Evolutionary conservation across 2,113 vertebrate species (phyloP), one percentile per base, ranked within the genome.

Genomic region (Cebidichthys violaceus): DNA sequence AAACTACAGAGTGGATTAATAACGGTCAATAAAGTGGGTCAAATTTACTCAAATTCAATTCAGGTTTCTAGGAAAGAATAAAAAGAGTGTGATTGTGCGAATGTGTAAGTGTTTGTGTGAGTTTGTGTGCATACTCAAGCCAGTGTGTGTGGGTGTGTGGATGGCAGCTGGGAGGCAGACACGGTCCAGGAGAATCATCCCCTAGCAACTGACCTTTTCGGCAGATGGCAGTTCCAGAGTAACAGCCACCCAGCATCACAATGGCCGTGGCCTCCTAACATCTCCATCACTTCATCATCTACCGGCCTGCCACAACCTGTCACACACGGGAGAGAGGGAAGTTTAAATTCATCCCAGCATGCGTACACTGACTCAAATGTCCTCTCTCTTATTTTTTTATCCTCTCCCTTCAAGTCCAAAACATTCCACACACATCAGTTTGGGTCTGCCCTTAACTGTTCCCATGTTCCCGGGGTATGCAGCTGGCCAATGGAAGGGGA

Each of bases 101-200:
- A 11, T 33, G 70, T 70, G 79, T 89, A 52, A 50, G 57, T 66
- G 66, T 75, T 79, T 75, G 72, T 81, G 82, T 64, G 72, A 43
- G 27, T 89, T 73, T 86, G 85, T 87, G 86, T 83, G 54, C 73
- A 61, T 45, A 59, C 59, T 50, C 60, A 54, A 73, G 27, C 66
- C 80, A 80, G 68, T 74, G 75, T 73, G 78, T 75, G 91, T 90
- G 89, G 83, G 90, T 88, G 89, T 92, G 92, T 74, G 86, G 83
- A 94, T 90, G 88, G 94, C 95, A 95, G 95, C 95, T 95, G 95
- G 93, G 93, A 95, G 92, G 94, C 94, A 95, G 94, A 94, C 93
- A 87, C 77, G 82, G 91, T 95, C 89, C 93, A 93, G 91, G 90
- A 94, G 92, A 93, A 92, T 86, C 87, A 77, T 94, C 91, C 89